Conservation (phyloP, 2,113 vertebrate genomes). For the Calidris pygmaea region DNA sequence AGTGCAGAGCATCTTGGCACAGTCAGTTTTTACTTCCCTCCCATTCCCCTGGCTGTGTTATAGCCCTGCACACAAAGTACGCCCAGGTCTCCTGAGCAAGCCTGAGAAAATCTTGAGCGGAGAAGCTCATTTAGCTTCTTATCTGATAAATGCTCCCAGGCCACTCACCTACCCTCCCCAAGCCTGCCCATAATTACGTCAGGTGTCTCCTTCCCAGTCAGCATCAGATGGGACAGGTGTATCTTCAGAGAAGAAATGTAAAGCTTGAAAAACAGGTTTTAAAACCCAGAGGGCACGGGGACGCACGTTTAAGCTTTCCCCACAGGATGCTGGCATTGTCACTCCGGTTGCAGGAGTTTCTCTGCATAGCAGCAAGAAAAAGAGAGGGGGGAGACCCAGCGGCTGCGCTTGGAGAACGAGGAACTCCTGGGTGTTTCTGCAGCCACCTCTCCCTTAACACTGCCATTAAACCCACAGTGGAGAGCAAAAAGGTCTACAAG, state of each 20-base stretch:
- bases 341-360: conserved; percentile 23
- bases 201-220: conserved; percentile 40
- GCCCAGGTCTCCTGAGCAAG: neutral
- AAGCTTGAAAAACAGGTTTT: conserved; percentile 64
- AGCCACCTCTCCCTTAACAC: neutral
- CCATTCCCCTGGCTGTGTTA: neutral
- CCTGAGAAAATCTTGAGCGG: conserved; percentile 8
- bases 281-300: conserved; percentile 34
- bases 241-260: conserved; percentile 33
- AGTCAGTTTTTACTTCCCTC: neutral
- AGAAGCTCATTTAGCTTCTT: conserved; percentile 30
- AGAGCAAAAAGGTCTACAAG: neutral
- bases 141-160: conserved; percentile 25
- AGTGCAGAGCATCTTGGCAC: neutral
- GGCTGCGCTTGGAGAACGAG: rapidly evolving
- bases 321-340: neutral
- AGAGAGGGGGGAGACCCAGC: neutral
- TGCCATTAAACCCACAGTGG: neutral
- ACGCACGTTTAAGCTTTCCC: conserved; percentile 22
- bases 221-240: conserved; percentile 40
- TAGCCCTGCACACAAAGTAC: neutral
- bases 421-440: neutral
- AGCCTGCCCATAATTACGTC: neutral
- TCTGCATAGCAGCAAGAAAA: conserved; percentile 25
- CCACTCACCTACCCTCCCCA: conserved; percentile 21